phyloP scores from a whole-genome alignment of 2,797 vertebrate species.

The Gastrophryne carolinensis region DNA sequence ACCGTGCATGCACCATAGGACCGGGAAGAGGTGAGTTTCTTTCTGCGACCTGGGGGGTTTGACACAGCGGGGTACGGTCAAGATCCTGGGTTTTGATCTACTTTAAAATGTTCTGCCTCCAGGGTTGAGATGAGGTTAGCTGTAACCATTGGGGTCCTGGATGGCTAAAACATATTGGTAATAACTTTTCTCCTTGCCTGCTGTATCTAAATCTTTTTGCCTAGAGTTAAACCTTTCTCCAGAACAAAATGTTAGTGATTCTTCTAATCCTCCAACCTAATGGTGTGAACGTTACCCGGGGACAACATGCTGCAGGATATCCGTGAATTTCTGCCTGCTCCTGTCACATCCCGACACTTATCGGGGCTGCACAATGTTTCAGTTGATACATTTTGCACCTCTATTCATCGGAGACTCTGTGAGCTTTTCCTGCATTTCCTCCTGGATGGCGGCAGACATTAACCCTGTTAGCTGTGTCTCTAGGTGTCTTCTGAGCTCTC shows the following conservation, averaged over 20 bases:
- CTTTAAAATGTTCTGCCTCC: no score
- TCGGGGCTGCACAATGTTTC: background rate
- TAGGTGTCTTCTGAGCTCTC: background rate
- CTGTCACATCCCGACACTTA: background rate
- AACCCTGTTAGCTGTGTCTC: background rate
- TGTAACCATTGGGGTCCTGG: no score
- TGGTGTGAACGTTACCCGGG: background rate
- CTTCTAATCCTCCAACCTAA: no score
- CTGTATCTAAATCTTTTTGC: background rate
- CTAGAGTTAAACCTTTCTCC: background rate
- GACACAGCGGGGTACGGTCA: no score
- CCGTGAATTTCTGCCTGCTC: background rate
- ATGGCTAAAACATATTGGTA: no score
- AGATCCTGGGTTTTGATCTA: no score
- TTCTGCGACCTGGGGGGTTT: no score
- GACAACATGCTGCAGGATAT: background rate
- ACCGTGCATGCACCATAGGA: no score
- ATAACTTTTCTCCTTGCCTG: no score
- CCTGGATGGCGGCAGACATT: background rate
- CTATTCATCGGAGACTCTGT: background rate
- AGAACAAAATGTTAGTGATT: no score
- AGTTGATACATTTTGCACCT: background rate
- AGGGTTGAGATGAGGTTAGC: no score
- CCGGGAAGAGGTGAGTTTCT: no score
- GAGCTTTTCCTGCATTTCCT: background rate